Base-by-base conservation (phyloP, 2,888 invertebrate species). In the Taphrorychus bicolor region DNA sequence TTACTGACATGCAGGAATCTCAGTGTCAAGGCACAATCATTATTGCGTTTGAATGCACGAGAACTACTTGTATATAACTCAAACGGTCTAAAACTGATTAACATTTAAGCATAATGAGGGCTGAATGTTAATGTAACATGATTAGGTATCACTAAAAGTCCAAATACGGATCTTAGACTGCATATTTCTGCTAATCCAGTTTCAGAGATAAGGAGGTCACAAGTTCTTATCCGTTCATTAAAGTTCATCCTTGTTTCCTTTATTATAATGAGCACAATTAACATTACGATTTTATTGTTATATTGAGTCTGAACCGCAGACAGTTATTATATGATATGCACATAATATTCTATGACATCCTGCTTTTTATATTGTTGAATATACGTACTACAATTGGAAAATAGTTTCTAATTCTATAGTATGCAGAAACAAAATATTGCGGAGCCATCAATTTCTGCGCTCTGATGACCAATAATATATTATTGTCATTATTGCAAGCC, bases 141-240 rank as follows among this genome's bases (percentile, higher is more conserved):
- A 32, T n/a, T n/a, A n/a, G n/a, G 11, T 32, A 32, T 32, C 32
- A 32, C 9, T 11, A 32, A 32, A 32, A 11, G 32, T 14, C 19
- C 32, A 21, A 52, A 32, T 63, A 49, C 63, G 56, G 57, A 49
- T 42, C 49, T 63, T 56, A 24, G 14, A 14, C 49, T 17, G 51
- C 63, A 57, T 57, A 63, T 63, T 49, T 66, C 32, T 54, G 53
- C 45, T 51, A 59, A 52, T 59, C 54, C 66, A 54, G 56, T 59
- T 66, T 59, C 42, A 32, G 22, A 23, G 40, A 23, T 60, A 66
- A 65, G 66, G 59, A 66, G 66, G 66, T 66, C 66, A 66, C 32
- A 23, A 17, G 22, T 41, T 57, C 51, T 59, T 58, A 53, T 42
- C 14, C 58, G 49, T 19, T 54, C 32, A 41, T 49, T 22, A 57